Evolutionary conservation across 2,888 invertebrate genomes (phyloP), one percentile per base, ranked within the genome.

Genomic region (Ditula angustiorana): DNA sequence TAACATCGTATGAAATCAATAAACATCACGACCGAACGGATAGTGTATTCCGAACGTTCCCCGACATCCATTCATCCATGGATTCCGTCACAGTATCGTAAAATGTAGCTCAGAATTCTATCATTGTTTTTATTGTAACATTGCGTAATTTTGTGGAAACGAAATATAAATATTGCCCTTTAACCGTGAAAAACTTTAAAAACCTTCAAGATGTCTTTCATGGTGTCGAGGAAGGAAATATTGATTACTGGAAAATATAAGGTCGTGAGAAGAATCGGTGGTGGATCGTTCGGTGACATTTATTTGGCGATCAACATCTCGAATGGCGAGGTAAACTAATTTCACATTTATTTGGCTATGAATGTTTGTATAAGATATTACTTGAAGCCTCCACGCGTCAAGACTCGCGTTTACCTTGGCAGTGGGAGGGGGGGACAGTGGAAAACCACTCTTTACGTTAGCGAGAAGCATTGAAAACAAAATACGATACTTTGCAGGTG

Each of bases 271-370:
- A 98, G 98, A 95, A 98, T 99, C 88, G 98, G 99, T 83, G 98
- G 98, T 92, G 99, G 99, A 76, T 99, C 99, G 61, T 99, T 99
- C 92, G 99, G 99, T 87, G 99, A 99, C 94, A 99, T 99, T 92
- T 99, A 98, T 94, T 95, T 99, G 88, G 99, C 98, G 82, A 97
- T 98, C 94, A 98, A 98, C 94, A 96, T 97, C 86, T 95, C 96
- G 83, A 97, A 96, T 94, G 98, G 97, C 90, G 98, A 98, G 96
- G 96, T 96, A 94, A 94, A 69, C 44, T 63, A 62, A 60, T 44
- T 56, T 62, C 59, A 60, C 50, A 60, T 66, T 57, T 35, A 50
- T 60, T 61, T 53, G 56, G 41, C 37, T 30, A 19, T 23, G n/a
- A 24, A 50, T 19, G 7, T 5, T 46, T 4, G 3, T 19, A 2